Evolutionary conservation across 37 sponge, comb jelly and placozoan genomes (phyloP), one percentile per base, ranked within the genome.

Genomic region (Ianthella basta): DNA sequence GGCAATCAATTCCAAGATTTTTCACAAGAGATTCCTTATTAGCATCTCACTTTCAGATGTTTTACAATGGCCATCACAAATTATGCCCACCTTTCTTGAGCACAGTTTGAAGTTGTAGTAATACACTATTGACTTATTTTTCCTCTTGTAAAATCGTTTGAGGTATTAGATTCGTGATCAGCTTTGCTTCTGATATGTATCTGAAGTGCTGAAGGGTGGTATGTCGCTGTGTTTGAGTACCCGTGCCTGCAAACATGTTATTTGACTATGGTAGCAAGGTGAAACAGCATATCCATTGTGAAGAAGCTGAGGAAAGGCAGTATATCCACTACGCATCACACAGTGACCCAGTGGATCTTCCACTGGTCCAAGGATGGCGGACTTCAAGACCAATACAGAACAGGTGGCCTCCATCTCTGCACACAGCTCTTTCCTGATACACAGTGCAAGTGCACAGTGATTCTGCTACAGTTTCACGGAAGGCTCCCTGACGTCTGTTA

Each of bases 241-340:
- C 64, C 10, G 10, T 10, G 64, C 64, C 64, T 12, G 64, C 64
- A 12, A 61, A 61, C 64, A 12, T 13, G 10, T 61, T 12, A 61
- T 61, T 61, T 12, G 64, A 61, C 64, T 61, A 61, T 61, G 64
- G 64, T 12, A 61, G 64, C 24, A 61, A 61, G 64, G 64, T 61
- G 64, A n/a, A n/a, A n/a, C n/a, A n/a, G n/a, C n/a, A n/a, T 12
- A 12, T 61, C 64, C 64, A 61, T 61, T 10, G 64, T 61, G 29
- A 61, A 61, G 64, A 6, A 61, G 64, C 64, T 61, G 64, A 61
- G 64, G 64, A 27, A 6, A 33, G 72, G 15, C 36, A 12, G 72
- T 10, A 70, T 70, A 27, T 70, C 21, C 36, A 70, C 72, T 35
- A 70, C 72, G 54, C 80, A 1, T 8, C 83, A 56, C 72, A 88